Conservation (phyloP, 2,113 vertebrate species). For the Charadrius vociferus region DNA sequence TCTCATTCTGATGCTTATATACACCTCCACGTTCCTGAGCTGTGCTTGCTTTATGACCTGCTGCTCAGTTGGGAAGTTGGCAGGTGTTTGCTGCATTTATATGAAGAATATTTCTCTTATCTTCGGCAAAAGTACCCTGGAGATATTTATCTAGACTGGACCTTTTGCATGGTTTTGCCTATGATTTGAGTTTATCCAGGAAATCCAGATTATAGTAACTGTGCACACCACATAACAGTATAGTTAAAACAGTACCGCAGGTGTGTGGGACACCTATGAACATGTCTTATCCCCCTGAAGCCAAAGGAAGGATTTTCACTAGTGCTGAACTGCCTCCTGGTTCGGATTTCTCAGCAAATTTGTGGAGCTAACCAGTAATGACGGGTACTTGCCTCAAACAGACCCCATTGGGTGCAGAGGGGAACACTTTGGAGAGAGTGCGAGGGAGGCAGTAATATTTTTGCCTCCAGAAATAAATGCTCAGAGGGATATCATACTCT, state of each 20-base stretch:
- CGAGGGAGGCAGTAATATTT: background rate
- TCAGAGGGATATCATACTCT: background rate
- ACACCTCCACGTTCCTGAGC: background rate
- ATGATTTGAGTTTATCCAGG: background rate
- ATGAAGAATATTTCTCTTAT: background rate
- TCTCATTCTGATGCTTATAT: background rate
- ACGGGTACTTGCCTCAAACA: background rate
- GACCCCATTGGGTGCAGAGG: background rate
- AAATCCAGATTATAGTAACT: background rate
- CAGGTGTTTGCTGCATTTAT: background rate
- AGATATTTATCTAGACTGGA: background rate
- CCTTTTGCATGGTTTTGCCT: background rate
- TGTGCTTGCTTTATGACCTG: background rate
- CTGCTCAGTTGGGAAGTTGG: background rate
- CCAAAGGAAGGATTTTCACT: background rate
- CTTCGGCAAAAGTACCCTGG: background rate
- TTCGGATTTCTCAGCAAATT: background rate
- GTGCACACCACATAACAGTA: background rate
- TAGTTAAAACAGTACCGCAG: background rate
- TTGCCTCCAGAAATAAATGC: background rate
- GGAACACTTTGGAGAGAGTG: background rate
- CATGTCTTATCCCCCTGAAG: fast-evolving
- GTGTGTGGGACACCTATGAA: background rate
- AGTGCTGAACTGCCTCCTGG: background rate
- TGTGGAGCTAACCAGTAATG: background rate